A percentile compares a stretch with the other conserved stretches of the same genome.
These are phyloP conservation scores for Falco berigora DNA, from an alignment of 2,797 vertebrate genomes.

Conservation along the genomic window DNA sequence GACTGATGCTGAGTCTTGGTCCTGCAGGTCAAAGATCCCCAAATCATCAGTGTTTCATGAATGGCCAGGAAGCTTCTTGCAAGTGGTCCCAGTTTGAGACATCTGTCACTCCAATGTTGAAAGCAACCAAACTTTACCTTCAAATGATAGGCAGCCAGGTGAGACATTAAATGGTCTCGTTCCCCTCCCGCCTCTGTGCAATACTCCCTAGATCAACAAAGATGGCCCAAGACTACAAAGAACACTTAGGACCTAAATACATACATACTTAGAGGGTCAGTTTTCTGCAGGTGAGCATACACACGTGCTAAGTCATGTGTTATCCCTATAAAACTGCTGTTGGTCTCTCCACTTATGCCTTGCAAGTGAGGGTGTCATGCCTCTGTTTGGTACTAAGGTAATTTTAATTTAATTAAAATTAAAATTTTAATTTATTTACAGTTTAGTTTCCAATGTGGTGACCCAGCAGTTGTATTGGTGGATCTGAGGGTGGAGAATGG, in stretches of 20 bases:
- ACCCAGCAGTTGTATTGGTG: background rate
- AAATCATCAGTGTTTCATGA: background rate
- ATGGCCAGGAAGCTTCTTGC: background rate
- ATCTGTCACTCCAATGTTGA: background rate
- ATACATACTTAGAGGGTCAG: background rate
- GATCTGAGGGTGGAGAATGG: background rate
- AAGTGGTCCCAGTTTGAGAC: background rate
- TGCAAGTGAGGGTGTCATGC: background rate
- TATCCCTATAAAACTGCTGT: background rate
- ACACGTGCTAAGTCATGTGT: background rate
- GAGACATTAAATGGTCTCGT: background rate
- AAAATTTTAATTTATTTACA: background rate
- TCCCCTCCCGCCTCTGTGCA: background rate
- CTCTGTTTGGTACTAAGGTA: background rate
- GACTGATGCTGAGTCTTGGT: background rate
- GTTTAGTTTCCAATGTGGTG: background rate
- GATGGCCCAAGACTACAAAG: background rate
- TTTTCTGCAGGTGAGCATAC: background rate
- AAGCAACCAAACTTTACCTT: background rate
- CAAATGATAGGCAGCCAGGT: background rate
- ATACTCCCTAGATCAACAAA: background rate
- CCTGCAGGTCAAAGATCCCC: background rate
- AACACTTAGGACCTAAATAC: background rate
- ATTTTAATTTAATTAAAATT: no score
- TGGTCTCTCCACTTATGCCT: background rate